Conservation (phyloP, 2,888 invertebrate genomes). For the Drosophila merina region DNA sequence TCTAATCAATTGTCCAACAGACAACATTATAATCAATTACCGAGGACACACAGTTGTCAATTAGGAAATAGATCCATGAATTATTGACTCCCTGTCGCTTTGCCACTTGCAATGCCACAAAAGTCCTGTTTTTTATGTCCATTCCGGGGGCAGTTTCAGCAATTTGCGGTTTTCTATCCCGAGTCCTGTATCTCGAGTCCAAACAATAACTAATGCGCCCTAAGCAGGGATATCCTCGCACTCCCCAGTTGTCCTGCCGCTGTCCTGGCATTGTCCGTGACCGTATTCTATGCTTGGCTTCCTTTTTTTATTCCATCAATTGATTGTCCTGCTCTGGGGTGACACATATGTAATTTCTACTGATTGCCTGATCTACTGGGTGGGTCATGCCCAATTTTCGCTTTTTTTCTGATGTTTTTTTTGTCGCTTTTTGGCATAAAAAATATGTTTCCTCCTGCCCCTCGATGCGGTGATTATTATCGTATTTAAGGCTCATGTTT, state of each 20-base stretch:
- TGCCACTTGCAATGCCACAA: conserved; percentile 56
- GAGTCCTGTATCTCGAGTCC: conserved; percentile 43
- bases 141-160: conserved; percentile 63
- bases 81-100: conserved; percentile 69
- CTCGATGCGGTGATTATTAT: conserved; percentile 27
- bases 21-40: not conserved
- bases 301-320: conserved; percentile 59
- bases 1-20: conserved; percentile 55
- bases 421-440: conserved; percentile 22
- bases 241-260: not conserved
- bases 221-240: conserved; percentile 37
- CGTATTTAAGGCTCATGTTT: conserved; percentile 62
- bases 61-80: conserved; percentile 46
- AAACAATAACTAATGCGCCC: conserved; percentile 43
- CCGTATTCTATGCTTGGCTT: conserved; percentile 4
- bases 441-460: conserved; percentile 61
- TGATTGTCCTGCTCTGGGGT: conserved; percentile 67
- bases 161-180: conserved; percentile 70
- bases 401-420: conserved; percentile 4
- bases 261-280: conserved; percentile 14
- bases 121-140: conserved; percentile 35
- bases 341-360: conserved; percentile 39
- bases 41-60: conserved; percentile 27
- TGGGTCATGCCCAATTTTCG: conserved; percentile 35
- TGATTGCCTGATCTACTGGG: conserved; percentile 38